Conservation (phyloP, 2,113 vertebrate genomes). For the Platanista minor region DNA sequence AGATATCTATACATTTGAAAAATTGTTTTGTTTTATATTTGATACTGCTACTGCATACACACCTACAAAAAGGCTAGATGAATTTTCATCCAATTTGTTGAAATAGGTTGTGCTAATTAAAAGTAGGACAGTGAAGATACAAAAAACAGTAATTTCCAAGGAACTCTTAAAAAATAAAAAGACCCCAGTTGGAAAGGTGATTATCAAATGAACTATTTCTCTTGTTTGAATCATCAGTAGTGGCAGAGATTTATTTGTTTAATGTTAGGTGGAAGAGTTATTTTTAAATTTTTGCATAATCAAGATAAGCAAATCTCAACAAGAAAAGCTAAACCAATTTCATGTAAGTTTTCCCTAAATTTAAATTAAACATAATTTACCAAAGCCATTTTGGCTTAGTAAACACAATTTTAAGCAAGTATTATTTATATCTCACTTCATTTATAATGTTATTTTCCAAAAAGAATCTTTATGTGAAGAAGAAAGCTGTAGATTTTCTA, state of each 20-base stretch:
- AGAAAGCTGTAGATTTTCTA: constrained; percentile 22
- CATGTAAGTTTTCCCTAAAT: constrained; percentile 36
- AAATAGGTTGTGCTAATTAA: neutral
- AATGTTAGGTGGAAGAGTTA: neutral
- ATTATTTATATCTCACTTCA: constrained; percentile 59
- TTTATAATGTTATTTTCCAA: constrained; percentile 52
- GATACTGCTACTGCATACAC: neutral
- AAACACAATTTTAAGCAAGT: constrained; percentile 54
- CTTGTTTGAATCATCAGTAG: neutral
- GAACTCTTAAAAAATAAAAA: neutral
- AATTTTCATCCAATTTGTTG: neutral
- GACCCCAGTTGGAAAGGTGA: neutral
- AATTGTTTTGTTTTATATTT: neutral
- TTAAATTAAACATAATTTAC: constrained; percentile 54
- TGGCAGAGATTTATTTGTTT: neutral
- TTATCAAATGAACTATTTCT: neutral
- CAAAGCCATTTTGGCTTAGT: constrained; percentile 37
- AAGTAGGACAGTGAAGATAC: neutral
- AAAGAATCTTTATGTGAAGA: constrained; percentile 30
- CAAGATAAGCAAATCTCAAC: neutral
- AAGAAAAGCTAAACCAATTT: constrained; percentile 11
- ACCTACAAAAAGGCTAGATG: neutral
- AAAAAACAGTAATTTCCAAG: neutral
- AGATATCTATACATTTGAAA: neutral
- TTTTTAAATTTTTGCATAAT: constrained; percentile 33